phyloP scores from a whole-genome alignment of 1,140 invertebrate genomes.

The Rhysida immarginata region DNA sequence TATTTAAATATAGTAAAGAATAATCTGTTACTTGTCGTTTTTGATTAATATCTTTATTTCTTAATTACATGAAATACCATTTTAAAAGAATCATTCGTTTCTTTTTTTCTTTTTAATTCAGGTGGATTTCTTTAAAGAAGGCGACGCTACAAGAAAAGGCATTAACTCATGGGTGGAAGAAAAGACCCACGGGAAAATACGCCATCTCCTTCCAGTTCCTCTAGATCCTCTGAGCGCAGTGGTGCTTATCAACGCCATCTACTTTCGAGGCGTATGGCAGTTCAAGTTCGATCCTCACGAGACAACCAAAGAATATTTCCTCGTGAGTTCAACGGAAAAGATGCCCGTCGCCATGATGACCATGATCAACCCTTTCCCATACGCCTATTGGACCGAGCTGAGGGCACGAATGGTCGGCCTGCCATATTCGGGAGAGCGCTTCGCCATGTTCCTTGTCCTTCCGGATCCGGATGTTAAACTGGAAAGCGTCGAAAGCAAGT shows the following conservation, averaged over 20 bases:
- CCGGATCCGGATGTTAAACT: not conserved
- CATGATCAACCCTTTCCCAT: not conserved
- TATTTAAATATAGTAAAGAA: too few relatives aligned
- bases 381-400: not conserved
- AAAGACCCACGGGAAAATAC: not conserved
- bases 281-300: conserved; percentile 44
- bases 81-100: too few relatives aligned
- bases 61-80: too few relatives aligned
- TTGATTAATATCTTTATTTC: too few relatives aligned
- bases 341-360: not conserved
- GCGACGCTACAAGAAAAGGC: conserved; percentile 23
- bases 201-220: not conserved
- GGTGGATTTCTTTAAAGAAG: not conserved
- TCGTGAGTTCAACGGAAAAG: not conserved
- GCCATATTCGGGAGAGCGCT: not conserved
- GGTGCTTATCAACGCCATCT: conserved; percentile 57
- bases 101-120: too few relatives aligned
- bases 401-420: not conserved
- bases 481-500: not conserved
- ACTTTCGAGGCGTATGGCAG: conserved; percentile 61
- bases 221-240: conserved; percentile 21
- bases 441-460: not conserved
- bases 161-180: not conserved
- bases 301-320: conserved; percentile 23
- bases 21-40: too few relatives aligned